Base-by-base conservation (phyloP, 2,113 vertebrate genomes). In the Gallinago jamesoni region DNA sequence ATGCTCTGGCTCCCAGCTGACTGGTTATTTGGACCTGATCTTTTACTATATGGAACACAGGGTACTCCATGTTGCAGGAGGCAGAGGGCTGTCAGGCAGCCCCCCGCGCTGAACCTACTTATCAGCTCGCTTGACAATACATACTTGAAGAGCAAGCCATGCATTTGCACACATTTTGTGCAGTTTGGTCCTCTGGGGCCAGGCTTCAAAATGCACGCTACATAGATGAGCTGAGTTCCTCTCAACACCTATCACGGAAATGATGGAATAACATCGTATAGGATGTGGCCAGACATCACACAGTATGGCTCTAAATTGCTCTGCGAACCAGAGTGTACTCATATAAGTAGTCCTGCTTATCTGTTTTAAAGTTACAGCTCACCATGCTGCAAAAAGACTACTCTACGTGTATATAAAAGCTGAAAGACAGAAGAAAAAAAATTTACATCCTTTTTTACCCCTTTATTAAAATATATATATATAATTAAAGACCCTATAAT, bases 301-400 rank as follows among this genome's bases (percentile, higher is more conserved):
- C 66, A 79, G 73, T 19, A 39, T 39, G 80, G 41, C 24, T 82
- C 62, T 76, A 76, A 86, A 93, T 87, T 79, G 62, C 77, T 93
- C 53, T 89, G 84, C 17, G 80, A 92, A 72, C 30, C 83, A 60
- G 64, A 55, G 50, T 27, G 30, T 72, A 64, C 80, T 73, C 80
- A 88, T 73, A 84, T 93, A 93, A 95, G 72, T 31, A 93, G 73
- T 45, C 31, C 55, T 45, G 48, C 84, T 95, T 87, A 66, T 84
- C 55, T 84, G 50, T 84, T 74, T 85, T 74, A 89, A 87, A 95
- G 77, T 76, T 89, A 77, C 72, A 93, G 85, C 72, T 84, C 63
- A 80, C 91, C 84, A 74, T 0, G 1, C 73, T 81, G 77, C 66
- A 87, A 78, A 92, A 95, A 82, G 63, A 91, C 56, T 94, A 83